Percentiles rank a stretch among this genome's conserved stretches.
phyloP scores from a whole-genome alignment of 2,888 invertebrate species.

The Cosmia trapezina region DNA sequence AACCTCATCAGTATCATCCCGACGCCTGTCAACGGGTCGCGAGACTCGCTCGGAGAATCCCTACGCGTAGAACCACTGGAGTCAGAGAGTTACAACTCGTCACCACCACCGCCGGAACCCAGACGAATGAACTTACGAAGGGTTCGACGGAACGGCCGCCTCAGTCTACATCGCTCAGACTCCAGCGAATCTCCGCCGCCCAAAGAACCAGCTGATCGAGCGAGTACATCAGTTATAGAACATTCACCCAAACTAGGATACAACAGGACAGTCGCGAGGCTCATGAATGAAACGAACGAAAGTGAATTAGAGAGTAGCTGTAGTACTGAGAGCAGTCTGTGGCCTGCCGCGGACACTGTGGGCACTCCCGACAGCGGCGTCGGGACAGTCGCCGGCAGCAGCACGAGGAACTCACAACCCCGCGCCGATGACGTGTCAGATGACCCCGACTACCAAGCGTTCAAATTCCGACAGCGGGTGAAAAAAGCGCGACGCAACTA shows the following conservation, averaged over 20 bases:
- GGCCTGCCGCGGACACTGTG: slow-evolving; percentile 73
- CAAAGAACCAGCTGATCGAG: slow-evolving; percentile 73
- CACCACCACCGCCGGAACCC: slow-evolving; percentile 73
- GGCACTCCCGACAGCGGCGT: slow-evolving; percentile 85
- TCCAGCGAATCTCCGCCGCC: slow-evolving; percentile 85
- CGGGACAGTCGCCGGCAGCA: slow-evolving; percentile 80
- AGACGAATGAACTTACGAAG: slow-evolving; percentile 76
- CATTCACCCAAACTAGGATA: slow-evolving; percentile 75
- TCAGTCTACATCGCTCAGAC: slow-evolving; percentile 79
- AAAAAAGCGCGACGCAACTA: slow-evolving; percentile 92
- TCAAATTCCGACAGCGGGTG: slow-evolving; percentile 90
- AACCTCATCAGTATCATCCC: slow-evolving; percentile 91
- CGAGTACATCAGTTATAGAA: slow-evolving; percentile 72
- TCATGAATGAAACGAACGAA: slow-evolving; percentile 88
- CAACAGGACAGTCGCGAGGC: slow-evolving; percentile 82
- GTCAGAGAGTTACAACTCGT: slow-evolving; percentile 72
- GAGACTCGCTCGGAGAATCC: slow-evolving; percentile 84
- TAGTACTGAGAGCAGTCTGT: slow-evolving; percentile 82
- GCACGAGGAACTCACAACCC: slow-evolving; percentile 75
- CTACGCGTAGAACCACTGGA: slow-evolving; percentile 77
- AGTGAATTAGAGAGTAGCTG: slow-evolving; percentile 88
- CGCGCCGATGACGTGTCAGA: slow-evolving; percentile 80
- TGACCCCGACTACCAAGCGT: slow-evolving; percentile 87
- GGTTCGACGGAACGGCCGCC: slow-evolving; percentile 77
- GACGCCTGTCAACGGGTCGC: slow-evolving; percentile 91